These are phyloP conservation scores for Cacoxenus indagator DNA, from an alignment of 2,888 invertebrate species.

Conservation along the genomic window DNA sequence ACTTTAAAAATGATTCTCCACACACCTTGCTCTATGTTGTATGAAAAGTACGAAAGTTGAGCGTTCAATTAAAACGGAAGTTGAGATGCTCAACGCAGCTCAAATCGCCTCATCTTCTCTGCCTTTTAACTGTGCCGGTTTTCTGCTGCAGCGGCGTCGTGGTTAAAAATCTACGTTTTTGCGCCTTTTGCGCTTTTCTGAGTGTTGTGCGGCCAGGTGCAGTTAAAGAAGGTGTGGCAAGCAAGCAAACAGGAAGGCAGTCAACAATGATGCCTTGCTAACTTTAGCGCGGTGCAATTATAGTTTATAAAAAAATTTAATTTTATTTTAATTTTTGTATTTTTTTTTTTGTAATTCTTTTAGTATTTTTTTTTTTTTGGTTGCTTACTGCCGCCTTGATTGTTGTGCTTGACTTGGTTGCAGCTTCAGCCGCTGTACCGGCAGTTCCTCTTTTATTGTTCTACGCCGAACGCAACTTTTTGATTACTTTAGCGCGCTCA, in stretches of 20 bases:
- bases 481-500: conserved; percentile 50
- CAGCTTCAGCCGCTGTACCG: conserved; percentile 17
- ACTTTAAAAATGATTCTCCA: too few relatives aligned
- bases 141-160: neutral
- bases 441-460: conserved; percentile 24
- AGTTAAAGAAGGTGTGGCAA: neutral
- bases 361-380: neutral
- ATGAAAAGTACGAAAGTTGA: neutral
- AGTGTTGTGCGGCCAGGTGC: neutral
- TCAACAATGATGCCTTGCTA: neutral
- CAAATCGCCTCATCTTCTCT: neutral
- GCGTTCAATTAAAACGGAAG: neutral
- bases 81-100: neutral
- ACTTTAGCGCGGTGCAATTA: conserved; percentile 42
- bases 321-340: conserved; percentile 20
- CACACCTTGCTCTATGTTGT: neutral
- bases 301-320: conserved; percentile 52
- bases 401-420: neutral
- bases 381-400: neutral
- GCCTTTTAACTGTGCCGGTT: neutral
- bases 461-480: conserved; percentile 23
- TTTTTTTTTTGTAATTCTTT: neutral
- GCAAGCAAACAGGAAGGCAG: neutral
- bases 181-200: neutral
- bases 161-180: neutral